phyloP scores from a whole-genome alignment of 1,140 invertebrate genomes.

The Drosophila littoralis region DNA sequence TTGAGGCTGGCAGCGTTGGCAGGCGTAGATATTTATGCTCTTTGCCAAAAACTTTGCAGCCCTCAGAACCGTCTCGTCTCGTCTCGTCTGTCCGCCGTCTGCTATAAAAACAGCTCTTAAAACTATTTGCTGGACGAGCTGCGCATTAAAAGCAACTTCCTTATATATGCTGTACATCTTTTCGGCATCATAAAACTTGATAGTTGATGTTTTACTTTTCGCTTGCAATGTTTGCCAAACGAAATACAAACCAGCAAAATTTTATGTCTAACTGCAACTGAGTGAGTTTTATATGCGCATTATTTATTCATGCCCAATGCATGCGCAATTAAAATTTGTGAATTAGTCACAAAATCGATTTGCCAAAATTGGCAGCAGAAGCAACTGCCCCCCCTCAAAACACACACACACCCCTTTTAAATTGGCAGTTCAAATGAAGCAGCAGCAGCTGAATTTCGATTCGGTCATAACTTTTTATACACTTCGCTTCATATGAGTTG shows the following conservation, averaged over 20 bases:
- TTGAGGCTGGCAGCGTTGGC: constrained; percentile 52
- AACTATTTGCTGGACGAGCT: constrained; percentile 63
- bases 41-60: constrained; percentile 72
- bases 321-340: constrained; percentile 76
- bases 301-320: constrained; percentile 75
- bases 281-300: constrained; percentile 53
- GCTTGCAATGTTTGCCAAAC: constrained; percentile 52
- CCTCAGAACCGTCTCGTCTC: constrained; percentile 14
- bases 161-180: constrained; percentile 64
- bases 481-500: constrained; percentile 39
- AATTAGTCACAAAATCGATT: constrained; percentile 80
- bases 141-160: constrained; percentile 64
- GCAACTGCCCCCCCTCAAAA: constrained; percentile 7
- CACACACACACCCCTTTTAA: background rate
- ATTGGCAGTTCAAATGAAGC: constrained; percentile 48
- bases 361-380: constrained; percentile 61
- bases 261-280: constrained; percentile 35
- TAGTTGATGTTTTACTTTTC: constrained; percentile 69
- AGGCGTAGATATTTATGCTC: constrained; percentile 76
- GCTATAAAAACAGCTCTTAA: constrained; percentile 39
- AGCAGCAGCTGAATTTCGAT: constrained; percentile 9
- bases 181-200: constrained; percentile 68
- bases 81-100: constrained; percentile 29
- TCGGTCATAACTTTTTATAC: constrained; percentile 45
- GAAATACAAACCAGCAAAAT: constrained; percentile 56